These are phyloP conservation scores for Danio kyathit DNA, from an alignment of 2,797 vertebrate genomes.

Conservation along the genomic window DNA sequence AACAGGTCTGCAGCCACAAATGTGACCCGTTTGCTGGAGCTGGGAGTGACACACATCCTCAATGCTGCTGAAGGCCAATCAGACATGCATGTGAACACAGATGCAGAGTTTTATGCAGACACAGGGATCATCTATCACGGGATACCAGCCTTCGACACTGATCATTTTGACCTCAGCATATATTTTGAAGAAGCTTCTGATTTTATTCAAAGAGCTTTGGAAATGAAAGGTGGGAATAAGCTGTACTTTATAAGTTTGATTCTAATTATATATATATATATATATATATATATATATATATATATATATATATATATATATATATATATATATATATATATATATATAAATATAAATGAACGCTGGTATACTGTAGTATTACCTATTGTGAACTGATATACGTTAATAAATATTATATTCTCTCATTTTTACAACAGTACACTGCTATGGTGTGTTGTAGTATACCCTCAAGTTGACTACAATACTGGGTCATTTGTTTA, in stretches of 20 bases:
- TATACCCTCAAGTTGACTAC: too few relatives aligned
- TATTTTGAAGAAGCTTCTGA: constrained; percentile 92
- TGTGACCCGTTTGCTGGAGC: constrained; percentile 80
- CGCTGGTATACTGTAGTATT: too few relatives aligned
- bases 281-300: too few relatives aligned
- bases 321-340: too few relatives aligned
- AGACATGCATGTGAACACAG: constrained; percentile 96
- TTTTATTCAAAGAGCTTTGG: constrained; percentile 90
- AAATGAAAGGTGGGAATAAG: constrained; percentile 87
- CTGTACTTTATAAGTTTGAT: not conserved
- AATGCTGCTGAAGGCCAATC: constrained; percentile 94
- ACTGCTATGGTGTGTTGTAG: too few relatives aligned
- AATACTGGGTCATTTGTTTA: too few relatives aligned
- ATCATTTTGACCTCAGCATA: constrained; percentile 91
- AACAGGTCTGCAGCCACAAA: constrained; percentile 87
- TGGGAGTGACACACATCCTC: constrained; percentile 92
- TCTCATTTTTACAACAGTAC: too few relatives aligned
- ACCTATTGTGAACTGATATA: too few relatives aligned
- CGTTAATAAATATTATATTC: too few relatives aligned
- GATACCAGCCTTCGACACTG: constrained; percentile 91
- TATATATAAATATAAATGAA: too few relatives aligned
- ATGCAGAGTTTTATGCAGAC: constrained; percentile 86
- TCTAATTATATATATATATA: not conserved
- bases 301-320: too few relatives aligned
- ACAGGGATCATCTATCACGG: constrained; percentile 89